Base-by-base conservation (phyloP, 2,797 vertebrate genomes). In the Phrynocephalus vlangalii region DNA sequence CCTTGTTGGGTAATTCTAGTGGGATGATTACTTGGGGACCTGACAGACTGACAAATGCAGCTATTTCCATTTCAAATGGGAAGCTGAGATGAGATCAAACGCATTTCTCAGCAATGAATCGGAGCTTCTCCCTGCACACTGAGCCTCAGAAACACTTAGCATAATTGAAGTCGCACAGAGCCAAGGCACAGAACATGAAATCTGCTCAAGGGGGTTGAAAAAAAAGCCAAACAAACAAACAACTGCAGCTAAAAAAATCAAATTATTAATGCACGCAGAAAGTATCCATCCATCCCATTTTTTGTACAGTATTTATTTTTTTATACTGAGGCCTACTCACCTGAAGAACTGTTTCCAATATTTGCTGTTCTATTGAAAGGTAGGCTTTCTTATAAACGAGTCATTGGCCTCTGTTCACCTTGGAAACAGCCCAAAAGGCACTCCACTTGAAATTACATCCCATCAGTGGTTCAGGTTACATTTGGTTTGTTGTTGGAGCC, bases 1-100 rank as follows among this genome's bases (percentile, higher is more conserved):
- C 83, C 22, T 86, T 90, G 87, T 92, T 0, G 0, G 56, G 89
- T 87, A 88, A 90, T 94, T 86, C 87, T 90, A 28, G 90, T 92
- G 92, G 89, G 88, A 92, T 33, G 78, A 94, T 92, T 96, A 93
- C 88, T 92, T 79, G 60, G 91, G 90, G 94, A 91, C 81, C 93
- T 94, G 92, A 96, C 87, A 93, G 92, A 93, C 91, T 92, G 93
- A 95, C 92, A 92, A 94, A 94, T 94, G 91, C 91, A 95, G 92
- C 86, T 92, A 96, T 96, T 95, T 96, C 94, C 92, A 94, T 95
- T 96, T 96, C 94, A 95, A 96, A 95, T 94, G 83, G 91, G 92
- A 95, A 94, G 68, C 78, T 75, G 0, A 92, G 88, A 92, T 89
- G 85, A 96, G 93, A 95, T 94, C 94, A 95, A 96, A 95, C 84